Evolutionary conservation across 92 coral and sea anemone species (phyloP).

Genomic region (Phymanthus crucifer): DNA sequence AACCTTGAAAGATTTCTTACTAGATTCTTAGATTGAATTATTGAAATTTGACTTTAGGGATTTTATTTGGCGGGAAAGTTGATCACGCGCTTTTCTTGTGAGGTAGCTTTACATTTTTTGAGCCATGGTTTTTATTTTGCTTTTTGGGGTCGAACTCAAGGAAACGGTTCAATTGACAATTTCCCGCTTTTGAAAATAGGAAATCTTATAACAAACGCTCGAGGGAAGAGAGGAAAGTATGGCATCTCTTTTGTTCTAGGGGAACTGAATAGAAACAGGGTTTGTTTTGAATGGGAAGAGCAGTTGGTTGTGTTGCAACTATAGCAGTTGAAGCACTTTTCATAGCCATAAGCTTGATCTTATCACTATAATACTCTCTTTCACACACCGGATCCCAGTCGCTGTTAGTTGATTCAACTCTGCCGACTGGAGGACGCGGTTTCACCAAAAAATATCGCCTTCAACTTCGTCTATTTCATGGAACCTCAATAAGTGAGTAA

Average conservation of each 20-base stretch:
- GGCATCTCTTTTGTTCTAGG: background rate
- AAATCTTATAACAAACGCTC: background rate
- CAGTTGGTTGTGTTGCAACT: background rate
- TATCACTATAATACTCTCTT: background rate
- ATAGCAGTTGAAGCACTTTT: slow-evolving; percentile 1
- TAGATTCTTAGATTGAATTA: background rate
- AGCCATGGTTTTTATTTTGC: background rate
- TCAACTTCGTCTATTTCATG: background rate
- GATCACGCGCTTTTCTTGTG: background rate
- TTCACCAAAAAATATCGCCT: background rate
- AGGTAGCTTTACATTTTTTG: background rate
- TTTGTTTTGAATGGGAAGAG: background rate
- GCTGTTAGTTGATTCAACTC: slow-evolving; percentile 1
- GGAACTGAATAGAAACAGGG: background rate
- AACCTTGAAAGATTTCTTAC: slow-evolving; percentile 3
- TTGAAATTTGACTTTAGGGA: background rate
- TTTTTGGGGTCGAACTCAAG: background rate
- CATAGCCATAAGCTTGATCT: background rate
- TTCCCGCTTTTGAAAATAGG: background rate
- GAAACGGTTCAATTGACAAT: background rate
- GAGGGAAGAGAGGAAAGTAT: background rate
- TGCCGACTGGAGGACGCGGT: background rate
- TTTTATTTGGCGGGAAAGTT: background rate
- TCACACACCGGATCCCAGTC: background rate
- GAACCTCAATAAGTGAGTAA: no score